Evolutionary conservation across 2,888 invertebrate species (phyloP), one percentile per base, ranked within the genome.

Genomic region (Lysandra bellargus): DNA sequence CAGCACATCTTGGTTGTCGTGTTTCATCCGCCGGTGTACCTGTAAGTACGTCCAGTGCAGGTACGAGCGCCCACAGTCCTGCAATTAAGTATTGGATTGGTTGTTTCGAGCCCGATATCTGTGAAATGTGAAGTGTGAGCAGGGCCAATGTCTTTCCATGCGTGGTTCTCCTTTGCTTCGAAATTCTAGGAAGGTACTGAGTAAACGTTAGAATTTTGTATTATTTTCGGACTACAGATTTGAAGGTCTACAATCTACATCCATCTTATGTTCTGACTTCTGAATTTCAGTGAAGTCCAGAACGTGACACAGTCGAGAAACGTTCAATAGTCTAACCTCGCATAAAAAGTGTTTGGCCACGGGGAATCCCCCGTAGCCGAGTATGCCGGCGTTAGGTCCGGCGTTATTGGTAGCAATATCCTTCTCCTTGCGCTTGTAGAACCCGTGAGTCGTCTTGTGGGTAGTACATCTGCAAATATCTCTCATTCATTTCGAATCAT

Each of bases 31-130:
- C 0, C 94, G 84, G 79, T 95, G 95, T 0, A 95, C 95, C 85
- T 94, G 95, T 0, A 95, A 84, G 80, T 95, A 95, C 0, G 95
- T 95, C 95, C 95, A 95, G 83, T 95, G 95, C 0, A 95, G 85
- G 82, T 95, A 95, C 0, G 95, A 94, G 0, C 95, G 90, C 0
- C 92, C 92, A 81, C 95, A 95, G 78, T 93, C 91, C 94, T 95
- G 84, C 5, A 73, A 72, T 30, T 30, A 12, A 12, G 64, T 7
- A 17, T 57, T 57, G 3, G 57, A 57, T 57, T 17, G 17, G 57
- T 53, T 53, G 12, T 53, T 7, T 44, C 44, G 7, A 44, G 44
- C 9, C 53, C 12, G 53, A 14, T 53, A 14, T 53, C 14, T 53
- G 53, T 53, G 14, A 53, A 14, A 4, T 53, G 53, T 53, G 14